Conservation (phyloP, 2,113 vertebrate species). For the Myrmecobius fasciatus region DNA sequence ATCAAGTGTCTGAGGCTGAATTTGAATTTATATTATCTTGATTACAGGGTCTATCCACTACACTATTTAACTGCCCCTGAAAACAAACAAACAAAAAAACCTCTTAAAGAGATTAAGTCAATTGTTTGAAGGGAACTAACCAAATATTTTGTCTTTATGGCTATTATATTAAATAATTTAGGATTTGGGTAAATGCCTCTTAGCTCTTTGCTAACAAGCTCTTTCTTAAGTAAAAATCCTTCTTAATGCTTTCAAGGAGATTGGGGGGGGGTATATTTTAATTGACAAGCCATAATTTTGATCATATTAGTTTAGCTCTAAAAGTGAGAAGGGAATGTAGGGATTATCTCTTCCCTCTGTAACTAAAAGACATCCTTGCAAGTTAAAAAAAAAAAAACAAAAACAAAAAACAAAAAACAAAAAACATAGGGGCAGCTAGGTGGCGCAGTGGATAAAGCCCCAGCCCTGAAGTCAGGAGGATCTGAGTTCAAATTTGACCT, state of each 20-base stretch:
- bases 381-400: neutral
- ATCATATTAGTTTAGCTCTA: neutral
- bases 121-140: neutral
- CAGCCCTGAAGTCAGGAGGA: too few species aligned
- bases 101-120: neutral
- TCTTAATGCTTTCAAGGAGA: neutral
- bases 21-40: too few species aligned
- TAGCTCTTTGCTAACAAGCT: rapidly evolving
- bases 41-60: too few species aligned
- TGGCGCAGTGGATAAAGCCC: too few species aligned
- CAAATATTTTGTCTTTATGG: neutral
- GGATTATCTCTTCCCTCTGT: neutral
- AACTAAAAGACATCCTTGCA: neutral
- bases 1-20: too few species aligned
- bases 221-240: neutral
- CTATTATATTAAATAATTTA: neutral
- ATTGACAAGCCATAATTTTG: neutral
- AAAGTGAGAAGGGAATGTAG: neutral
- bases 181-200: too few species aligned
- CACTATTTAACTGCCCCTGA: too few species aligned
- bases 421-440: too few species aligned
- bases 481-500: too few species aligned
- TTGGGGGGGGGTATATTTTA: neutral
- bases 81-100: too few species aligned
- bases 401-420: neutral